phyloP scores from a whole-genome alignment of 2,888 invertebrate genomes.

The Orchestes rusci region DNA sequence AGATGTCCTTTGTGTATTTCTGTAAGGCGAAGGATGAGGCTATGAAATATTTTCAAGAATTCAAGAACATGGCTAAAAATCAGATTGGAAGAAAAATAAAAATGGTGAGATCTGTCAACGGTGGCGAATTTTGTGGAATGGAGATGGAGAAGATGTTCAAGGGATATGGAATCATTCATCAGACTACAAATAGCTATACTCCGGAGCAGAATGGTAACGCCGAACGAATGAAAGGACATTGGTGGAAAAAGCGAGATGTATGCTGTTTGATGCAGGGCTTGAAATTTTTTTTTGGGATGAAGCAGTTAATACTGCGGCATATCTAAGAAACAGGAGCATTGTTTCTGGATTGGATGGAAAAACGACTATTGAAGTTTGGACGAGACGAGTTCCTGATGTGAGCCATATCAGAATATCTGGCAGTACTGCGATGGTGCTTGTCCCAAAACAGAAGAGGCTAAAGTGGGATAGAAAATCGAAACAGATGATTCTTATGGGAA shows the following conservation, averaged over 20 bases:
- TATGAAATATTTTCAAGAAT: conserved; percentile 3
- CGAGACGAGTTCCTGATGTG: conserved; percentile 28
- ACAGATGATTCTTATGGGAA: conserved; percentile 16
- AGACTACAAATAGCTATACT: no score
- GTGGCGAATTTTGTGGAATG: no score
- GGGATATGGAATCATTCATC: no score
- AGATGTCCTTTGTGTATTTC: conserved; percentile 6
- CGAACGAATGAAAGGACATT: conserved; percentile 3
- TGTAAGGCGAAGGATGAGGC: conserved; percentile 1
- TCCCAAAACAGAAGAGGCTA: conserved; percentile 15
- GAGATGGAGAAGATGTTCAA: no score
- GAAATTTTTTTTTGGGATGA: conserved; percentile 5
- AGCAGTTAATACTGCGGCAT: conserved; percentile 3
- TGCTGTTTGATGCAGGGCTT: conserved; percentile 5
- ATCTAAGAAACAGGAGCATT: conserved; percentile 21
- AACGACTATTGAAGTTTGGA: conserved; percentile 29
- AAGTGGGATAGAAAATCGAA: conserved; percentile 19
- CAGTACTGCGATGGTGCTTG: conserved; percentile 18
- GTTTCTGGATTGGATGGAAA: conserved; percentile 18
- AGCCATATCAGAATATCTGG: conserved; percentile 20
- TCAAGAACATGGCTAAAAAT: conserved; percentile 4
- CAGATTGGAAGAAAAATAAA: conserved; percentile 9
- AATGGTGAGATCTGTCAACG: conserved; percentile 13
- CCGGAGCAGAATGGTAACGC: conserved; percentile 1
- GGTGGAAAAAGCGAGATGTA: conserved; percentile 6